Evolutionary conservation across 2,797 vertebrate species (phyloP).

Genomic region (Chaenodraco wilsoni): DNA sequence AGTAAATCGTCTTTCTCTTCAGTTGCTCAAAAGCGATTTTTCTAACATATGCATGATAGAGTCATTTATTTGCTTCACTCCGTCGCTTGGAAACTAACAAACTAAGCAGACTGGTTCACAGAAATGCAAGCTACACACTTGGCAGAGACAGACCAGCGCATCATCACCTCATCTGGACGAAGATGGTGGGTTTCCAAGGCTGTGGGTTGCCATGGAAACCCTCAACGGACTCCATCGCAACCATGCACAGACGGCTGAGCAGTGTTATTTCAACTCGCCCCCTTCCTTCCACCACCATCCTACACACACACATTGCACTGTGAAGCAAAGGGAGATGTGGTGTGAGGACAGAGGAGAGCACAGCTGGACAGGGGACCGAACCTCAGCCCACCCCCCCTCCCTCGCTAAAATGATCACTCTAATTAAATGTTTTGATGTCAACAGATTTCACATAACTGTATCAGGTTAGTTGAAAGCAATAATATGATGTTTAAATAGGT

Average conservation of each 20-base stretch:
- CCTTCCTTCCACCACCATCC: conserved; percentile 33
- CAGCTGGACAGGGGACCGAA: no score
- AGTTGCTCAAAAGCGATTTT: neutral
- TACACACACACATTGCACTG: conserved; percentile 16
- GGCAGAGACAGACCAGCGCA: conserved; percentile 53
- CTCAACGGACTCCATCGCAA: conserved; percentile 52
- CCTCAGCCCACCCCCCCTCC: no score
- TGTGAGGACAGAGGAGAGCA: conserved; percentile 6
- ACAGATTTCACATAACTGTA: no score
- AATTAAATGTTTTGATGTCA: no score
- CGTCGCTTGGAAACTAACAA: conserved; percentile 41
- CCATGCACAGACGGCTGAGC: conserved; percentile 66
- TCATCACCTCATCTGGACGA: conserved; percentile 72
- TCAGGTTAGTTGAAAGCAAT: no score
- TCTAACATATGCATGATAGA: neutral
- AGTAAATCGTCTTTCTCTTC: conserved; percentile 19
- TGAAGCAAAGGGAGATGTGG: conserved; percentile 41
- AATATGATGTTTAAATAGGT: no score
- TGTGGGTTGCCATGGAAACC: conserved; percentile 78
- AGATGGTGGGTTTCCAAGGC: conserved; percentile 70
- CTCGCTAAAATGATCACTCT: no score
- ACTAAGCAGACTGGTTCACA: conserved; percentile 33
- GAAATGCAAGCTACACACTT: conserved; percentile 41
- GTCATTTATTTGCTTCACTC: conserved; percentile 10
- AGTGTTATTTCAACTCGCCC: conserved; percentile 57